Evolutionary conservation across 2,888 invertebrate species (phyloP).

Genomic region (Stenolophus ochropezus): DNA sequence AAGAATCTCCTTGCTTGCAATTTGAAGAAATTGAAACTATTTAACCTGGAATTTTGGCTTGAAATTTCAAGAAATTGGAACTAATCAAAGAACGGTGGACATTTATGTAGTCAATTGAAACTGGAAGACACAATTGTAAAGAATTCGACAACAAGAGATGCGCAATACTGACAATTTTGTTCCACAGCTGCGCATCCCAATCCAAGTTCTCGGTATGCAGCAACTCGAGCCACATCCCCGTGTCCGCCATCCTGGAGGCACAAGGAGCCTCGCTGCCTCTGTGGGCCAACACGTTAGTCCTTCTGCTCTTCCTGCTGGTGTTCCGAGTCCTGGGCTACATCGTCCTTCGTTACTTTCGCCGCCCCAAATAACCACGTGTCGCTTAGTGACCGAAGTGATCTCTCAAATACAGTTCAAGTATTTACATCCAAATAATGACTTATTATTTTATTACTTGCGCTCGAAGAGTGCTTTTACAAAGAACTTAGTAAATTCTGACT

Average conservation of each 20-base stretch:
- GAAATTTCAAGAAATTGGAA: no score
- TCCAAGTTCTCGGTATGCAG: slow-evolving; percentile 81
- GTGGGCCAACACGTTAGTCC: slow-evolving; percentile 84
- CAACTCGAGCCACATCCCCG: slow-evolving; percentile 78
- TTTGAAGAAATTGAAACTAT: no score
- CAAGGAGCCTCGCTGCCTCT: slow-evolving; percentile 80
- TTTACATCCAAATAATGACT: slow-evolving; percentile 58
- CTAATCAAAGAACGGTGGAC: no score
- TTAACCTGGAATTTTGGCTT: no score
- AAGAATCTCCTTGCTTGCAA: no score
- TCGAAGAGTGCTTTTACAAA: slow-evolving; percentile 46
- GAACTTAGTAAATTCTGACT: slow-evolving; percentile 47
- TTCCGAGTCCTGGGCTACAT: slow-evolving; percentile 84
- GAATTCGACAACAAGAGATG: no score
- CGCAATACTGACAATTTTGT: neutral
- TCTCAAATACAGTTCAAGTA: slow-evolving; percentile 58
- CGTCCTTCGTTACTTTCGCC: slow-evolving; percentile 82
- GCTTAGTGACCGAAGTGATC: slow-evolving; percentile 56
- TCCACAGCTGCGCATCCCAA: slow-evolving; percentile 79
- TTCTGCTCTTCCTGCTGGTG: slow-evolving; percentile 81
- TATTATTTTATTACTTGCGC: slow-evolving; percentile 40
- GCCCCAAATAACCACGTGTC: slow-evolving; percentile 76
- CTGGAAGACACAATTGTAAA: no score
- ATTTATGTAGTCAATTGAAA: no score
- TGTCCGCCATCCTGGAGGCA: slow-evolving; percentile 79